Base-by-base conservation (phyloP, 2,888 invertebrate genomes). In the Plusia festucae region DNA sequence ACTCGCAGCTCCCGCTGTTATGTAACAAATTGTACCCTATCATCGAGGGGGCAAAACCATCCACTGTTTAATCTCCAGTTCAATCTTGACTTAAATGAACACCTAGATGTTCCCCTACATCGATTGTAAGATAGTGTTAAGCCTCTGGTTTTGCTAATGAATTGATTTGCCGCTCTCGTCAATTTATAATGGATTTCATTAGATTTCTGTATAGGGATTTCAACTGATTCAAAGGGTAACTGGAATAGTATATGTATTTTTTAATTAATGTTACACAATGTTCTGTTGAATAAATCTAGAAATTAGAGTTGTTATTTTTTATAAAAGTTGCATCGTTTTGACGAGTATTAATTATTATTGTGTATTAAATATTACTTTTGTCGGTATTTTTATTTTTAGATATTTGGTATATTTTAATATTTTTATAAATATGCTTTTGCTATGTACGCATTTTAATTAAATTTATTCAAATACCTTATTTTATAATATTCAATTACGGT, bases 1-100 rank as follows among this genome's bases (percentile, higher is more conserved):
- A 27, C 30, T 9, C 11, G 1, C 8, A 9, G 16, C 18, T 30
- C 18, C 20, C 81, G 81, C 77, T 55, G 24, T 1, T n/a, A 65
- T 70, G 60, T 53, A 7, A 46, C 7, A 64, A 68, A 81, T 77
- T 83, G 66, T 53, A 74, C 85, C 87, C 82, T 62, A 53, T 65
- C 53, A 65, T 27, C 68, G 73, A 81, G 84, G 86, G 88, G 85
- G 85, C 82, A 84, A 85, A 85, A 87, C 87, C 89, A 90, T 89
- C 87, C 85, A 85, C 88, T 90, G 89, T 89, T 89, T 92, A 92
- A 94, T 93, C 93, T 91, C 71, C 85, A 90, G 91, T 90, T 88
- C 90, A 89, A 93, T 93, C 92, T 93, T 91, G 90, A 92, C 87
- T 91, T 91, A 93, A 93, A 93, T 93, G 93, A 92, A 93, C 92